phyloP scores from a whole-genome alignment of 2,888 invertebrate species.

The Agonum fuliginosum region DNA sequence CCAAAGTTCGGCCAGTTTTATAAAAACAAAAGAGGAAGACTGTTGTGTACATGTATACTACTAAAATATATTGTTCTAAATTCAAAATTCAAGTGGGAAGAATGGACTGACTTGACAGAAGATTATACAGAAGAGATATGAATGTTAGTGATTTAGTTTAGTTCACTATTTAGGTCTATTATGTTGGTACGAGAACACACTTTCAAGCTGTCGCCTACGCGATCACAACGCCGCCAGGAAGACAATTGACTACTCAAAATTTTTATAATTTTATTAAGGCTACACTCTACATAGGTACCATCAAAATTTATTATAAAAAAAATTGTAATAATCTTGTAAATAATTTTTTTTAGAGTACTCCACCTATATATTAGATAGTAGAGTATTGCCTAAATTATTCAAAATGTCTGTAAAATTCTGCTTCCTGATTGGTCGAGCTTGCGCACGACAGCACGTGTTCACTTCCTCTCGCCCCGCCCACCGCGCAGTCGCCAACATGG shows the following conservation, averaged over 20 bases:
- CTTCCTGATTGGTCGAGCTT: conserved; percentile 17
- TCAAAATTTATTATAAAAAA: too few species aligned
- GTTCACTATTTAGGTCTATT: conserved; percentile 43
- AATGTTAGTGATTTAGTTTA: conserved; percentile 47
- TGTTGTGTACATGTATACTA: conserved; percentile 80
- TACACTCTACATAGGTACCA: neutral
- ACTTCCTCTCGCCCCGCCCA: conserved; percentile 28
- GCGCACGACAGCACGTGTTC: conserved; percentile 26
- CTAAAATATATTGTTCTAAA: conserved; percentile 69
- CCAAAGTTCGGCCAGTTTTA: conserved; percentile 80
- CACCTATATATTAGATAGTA: neutral
- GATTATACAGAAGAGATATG: too few species aligned
- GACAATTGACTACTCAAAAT: neutral
- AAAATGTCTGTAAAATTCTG: neutral
- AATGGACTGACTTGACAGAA: conserved; percentile 5
- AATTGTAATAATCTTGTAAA: too few species aligned
- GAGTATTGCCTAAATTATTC: neutral
- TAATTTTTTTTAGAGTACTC: too few species aligned
- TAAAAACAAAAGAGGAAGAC: conserved; percentile 75
- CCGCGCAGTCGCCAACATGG: conserved; percentile 25
- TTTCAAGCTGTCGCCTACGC: too few species aligned
- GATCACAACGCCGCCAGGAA: neutral
- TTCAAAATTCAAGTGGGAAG: conserved; percentile 69
- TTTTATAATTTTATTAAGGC: too few species aligned
- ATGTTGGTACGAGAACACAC: conserved; percentile 48